Evolutionary conservation across 2,888 invertebrate species (phyloP).

Genomic region (Silvanus unidentatus): DNA sequence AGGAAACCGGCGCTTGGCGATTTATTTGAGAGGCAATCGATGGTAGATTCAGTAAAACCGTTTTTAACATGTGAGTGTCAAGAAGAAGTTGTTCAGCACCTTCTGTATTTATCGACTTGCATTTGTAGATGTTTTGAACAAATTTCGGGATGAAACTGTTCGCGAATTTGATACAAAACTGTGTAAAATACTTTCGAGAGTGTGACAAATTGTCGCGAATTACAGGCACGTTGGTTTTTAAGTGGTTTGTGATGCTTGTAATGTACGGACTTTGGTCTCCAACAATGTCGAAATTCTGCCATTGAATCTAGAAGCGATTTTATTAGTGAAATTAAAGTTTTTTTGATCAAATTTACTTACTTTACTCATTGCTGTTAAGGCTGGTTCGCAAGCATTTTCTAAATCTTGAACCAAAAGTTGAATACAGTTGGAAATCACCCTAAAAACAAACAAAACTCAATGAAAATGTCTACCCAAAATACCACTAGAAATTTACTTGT

Average conservation of each 20-base stretch:
- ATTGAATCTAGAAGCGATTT: constrained; percentile 60
- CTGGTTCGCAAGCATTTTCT: constrained; percentile 90
- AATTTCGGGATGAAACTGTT: constrained; percentile 94
- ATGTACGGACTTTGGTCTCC: constrained; percentile 97
- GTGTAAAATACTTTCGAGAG: constrained; percentile 95
- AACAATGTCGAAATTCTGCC: constrained; percentile 89
- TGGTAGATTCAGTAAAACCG: constrained; percentile 89
- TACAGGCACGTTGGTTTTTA: constrained; percentile 82
- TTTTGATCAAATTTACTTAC: constrained; percentile 43
- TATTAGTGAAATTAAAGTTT: no score
- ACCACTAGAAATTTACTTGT: constrained; percentile 34
- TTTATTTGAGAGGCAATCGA: constrained; percentile 84
- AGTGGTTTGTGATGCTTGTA: constrained; percentile 78
- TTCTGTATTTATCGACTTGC: constrained; percentile 79
- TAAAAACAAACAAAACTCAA: constrained; percentile 34
- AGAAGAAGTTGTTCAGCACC: constrained; percentile 93
- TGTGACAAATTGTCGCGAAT: constrained; percentile 84
- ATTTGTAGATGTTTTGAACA: constrained; percentile 83
- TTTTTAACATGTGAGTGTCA: constrained; percentile 92
- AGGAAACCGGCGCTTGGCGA: constrained; percentile 84
- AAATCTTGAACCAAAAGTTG: constrained; percentile 90
- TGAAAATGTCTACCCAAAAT: constrained; percentile 3
- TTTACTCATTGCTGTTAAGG: constrained; percentile 87
- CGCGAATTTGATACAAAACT: constrained; percentile 94
- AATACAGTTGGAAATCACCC: constrained; percentile 79